Percentiles rank a stretch among this genome's conserved stretches.
Conservation (phyloP, 2,797 vertebrate genomes). For the Phaenicophaeus curvirostris region DNA sequence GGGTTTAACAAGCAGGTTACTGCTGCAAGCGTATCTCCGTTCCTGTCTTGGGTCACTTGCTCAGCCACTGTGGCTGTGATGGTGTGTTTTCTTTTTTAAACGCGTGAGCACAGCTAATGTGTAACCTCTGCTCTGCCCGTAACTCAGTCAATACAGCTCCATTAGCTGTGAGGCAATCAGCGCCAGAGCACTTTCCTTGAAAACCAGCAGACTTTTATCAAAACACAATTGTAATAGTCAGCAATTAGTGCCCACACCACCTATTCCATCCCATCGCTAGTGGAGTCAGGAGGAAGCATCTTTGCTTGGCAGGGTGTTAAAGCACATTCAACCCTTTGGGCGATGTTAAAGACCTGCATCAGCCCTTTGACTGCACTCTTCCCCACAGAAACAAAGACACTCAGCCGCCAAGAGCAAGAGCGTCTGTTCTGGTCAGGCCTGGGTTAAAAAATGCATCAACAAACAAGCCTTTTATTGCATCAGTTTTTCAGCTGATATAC, state of each 20-base stretch:
- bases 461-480: neutral
- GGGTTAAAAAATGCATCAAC: slow-evolving; percentile 9
- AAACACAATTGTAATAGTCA: neutral
- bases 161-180: slow-evolving; percentile 21
- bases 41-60: neutral
- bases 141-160: neutral
- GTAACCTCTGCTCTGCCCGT: slow-evolving; percentile 34
- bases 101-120: slow-evolving; percentile 17
- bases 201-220: slow-evolving; percentile 25
- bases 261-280: neutral
- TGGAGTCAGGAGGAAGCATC: slow-evolving; percentile 1
- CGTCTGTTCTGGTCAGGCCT: neutral
- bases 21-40: neutral
- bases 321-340: neutral
- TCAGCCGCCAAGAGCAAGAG: neutral
- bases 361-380: neutral
- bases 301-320: neutral
- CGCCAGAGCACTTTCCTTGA: neutral
- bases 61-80: neutral
- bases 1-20: neutral
- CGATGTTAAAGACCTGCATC: neutral
- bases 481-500: neutral
- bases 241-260: slow-evolving; percentile 48
- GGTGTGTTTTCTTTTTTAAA: neutral
- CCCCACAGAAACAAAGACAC: slow-evolving; percentile 9